Conservation (phyloP, 2,113 vertebrate genomes). For the Hippocampus comes region DNA sequence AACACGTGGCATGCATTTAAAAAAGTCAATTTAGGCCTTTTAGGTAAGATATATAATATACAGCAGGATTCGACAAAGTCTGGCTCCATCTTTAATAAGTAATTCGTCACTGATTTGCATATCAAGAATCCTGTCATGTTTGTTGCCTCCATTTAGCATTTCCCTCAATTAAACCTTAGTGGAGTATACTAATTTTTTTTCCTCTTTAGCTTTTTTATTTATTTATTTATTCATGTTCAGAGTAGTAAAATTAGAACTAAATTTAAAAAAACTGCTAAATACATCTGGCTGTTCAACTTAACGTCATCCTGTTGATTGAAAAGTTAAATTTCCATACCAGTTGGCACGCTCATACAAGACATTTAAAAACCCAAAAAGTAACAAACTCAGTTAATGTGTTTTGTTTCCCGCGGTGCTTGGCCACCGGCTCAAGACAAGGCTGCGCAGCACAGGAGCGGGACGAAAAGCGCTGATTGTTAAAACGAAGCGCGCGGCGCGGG, state of each 20-base stretch:
- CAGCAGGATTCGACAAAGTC: not conserved
- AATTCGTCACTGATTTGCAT: not conserved
- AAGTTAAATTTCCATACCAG: conserved; percentile 23
- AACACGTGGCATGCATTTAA: not conserved
- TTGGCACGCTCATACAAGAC: not conserved
- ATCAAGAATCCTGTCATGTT: not conserved
- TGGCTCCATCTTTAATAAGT: not conserved
- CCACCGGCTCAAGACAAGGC: conserved; percentile 36
- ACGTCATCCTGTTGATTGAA: conserved; percentile 7
- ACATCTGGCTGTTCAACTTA: not conserved
- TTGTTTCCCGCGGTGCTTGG: conserved; percentile 39
- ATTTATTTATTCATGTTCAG: not conserved
- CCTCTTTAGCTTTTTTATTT: not conserved
- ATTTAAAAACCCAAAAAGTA: not conserved
- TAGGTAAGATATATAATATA: not conserved
- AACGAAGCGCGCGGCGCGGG: conserved; percentile 33
- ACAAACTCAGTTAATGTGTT: conserved; percentile 41
- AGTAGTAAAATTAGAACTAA: not conserved
- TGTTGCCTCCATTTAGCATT: not conserved
- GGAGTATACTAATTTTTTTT: too few relatives aligned
- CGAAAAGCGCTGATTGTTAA: conserved; percentile 65
- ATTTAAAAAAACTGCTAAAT: not conserved
- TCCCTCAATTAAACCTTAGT: not conserved
- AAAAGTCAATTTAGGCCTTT: not conserved
- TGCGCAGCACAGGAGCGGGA: conserved; percentile 57